Percentiles rank a stretch among this genome's conserved stretches.
Conservation (phyloP, 2,797 vertebrate species). For the Gallinago stenura region DNA sequence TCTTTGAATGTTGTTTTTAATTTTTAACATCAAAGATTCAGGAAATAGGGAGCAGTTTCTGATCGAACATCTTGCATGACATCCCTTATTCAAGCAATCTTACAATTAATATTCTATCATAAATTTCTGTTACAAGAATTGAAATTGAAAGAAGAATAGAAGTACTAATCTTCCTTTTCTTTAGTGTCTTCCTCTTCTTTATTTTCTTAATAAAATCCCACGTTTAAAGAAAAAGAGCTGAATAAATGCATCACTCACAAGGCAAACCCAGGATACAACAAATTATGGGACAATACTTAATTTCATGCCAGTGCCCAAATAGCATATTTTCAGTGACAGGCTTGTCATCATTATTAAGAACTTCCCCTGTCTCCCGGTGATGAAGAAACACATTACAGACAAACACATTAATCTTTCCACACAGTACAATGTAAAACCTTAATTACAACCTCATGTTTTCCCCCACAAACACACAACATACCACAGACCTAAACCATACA, state of each 20-base stretch:
- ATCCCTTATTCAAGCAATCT: background rate
- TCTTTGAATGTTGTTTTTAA: background rate
- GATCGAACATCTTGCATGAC: background rate
- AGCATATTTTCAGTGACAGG: slow-evolving; percentile 59
- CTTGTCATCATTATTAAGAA: slow-evolving; percentile 70
- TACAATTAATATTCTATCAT: background rate
- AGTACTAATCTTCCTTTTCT: background rate
- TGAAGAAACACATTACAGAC: slow-evolving; percentile 69
- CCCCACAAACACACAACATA: slow-evolving; percentile 51
- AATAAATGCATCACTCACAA: slow-evolving; percentile 1
- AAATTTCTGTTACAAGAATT: background rate
- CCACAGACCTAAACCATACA: slow-evolving; percentile 12
- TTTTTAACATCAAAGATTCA: background rate
- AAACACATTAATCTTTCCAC: slow-evolving; percentile 73
- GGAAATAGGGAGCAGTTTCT: background rate
- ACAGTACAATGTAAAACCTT: slow-evolving; percentile 64
- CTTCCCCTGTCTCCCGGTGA: slow-evolving; percentile 47
- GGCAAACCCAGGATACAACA: slow-evolving; percentile 58
- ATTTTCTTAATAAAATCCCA: background rate
- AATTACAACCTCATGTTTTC: slow-evolving; percentile 70
- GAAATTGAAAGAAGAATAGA: background rate
- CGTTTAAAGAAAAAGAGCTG: background rate
- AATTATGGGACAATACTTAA: slow-evolving; percentile 69
- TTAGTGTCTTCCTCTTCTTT: background rate
- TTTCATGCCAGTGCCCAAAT: slow-evolving; percentile 50